Evolutionary conservation across 1,140 invertebrate species (phyloP), one percentile per base, ranked within the genome.

Genomic region (Drosophila carrolli): DNA sequence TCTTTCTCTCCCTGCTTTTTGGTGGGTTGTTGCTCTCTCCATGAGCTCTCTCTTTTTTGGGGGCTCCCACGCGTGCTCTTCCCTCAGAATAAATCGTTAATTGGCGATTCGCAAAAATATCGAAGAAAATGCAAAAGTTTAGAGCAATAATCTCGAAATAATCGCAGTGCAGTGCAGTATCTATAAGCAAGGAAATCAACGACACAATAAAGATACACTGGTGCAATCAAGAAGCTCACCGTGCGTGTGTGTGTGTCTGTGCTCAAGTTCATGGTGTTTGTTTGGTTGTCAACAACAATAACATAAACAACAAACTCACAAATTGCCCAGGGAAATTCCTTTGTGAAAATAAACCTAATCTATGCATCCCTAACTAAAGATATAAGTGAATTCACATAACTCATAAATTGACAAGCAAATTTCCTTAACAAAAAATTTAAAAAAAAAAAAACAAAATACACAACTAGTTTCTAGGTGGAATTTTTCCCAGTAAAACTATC

Each of bases 201-300:
- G 55, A 4, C 47, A 9, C 47, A 9, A 29, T 32, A 29, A 47
- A 48, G 50, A 48, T 6, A 56, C 63, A 40, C 23, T 70, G 63
- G 29, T 41, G 50, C 67, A 70, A 70, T 71, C 27, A 29, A 56
- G 44, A 48, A 71, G 72, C 72, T 67, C 59, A 75, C 35, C 35
- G 50, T 61, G 40, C 35, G 10, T 59, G 41, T 23, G 44, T 46
- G 47, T 79, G 55, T 62, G 54, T 58, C 48, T 44, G 48, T 51
- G 48, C 75, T 76, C 83, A 88, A 86, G 82, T 86, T 86, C 82
- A 86, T 73, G 78, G 51, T 76, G 78, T 68, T 82, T 68, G 44
- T 78, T 70, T 70, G 82, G 68, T 82, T 88, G 82, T 88, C 82
- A 79, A 78, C 78, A 75, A 74, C 14, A 47, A 40, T 46, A 40